Percentiles rank a stretch among this genome's conserved stretches.
phyloP scores from a whole-genome alignment of 2,888 invertebrate species.

The Lymantria monacha region DNA sequence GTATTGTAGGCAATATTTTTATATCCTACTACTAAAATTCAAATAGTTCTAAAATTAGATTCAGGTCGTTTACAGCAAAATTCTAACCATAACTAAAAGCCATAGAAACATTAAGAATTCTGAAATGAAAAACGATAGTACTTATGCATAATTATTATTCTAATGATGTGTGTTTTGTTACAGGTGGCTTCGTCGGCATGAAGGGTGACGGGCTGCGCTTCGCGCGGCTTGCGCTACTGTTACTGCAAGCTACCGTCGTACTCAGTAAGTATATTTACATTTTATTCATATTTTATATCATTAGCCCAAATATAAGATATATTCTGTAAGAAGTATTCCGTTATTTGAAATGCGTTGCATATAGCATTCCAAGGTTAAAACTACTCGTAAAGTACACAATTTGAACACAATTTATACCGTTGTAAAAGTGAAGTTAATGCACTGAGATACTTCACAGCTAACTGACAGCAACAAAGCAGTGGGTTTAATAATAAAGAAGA shows the following conservation, averaged over 20 bases:
- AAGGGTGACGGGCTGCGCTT: slow-evolving; percentile 67
- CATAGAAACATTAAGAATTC: too few species aligned
- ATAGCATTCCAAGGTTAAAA: neutral
- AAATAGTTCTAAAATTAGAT: too few species aligned
- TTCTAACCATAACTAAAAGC: too few species aligned
- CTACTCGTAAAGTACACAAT: neutral
- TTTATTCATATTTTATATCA: neutral
- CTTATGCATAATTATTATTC: neutral
- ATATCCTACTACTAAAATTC: too few species aligned
- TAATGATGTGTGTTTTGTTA: slow-evolving; percentile 15
- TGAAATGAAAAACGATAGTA: too few species aligned
- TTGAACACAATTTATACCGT: too few species aligned
- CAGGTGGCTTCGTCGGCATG: slow-evolving; percentile 64
- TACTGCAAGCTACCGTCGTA: slow-evolving; percentile 65
- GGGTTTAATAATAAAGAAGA: too few species aligned
- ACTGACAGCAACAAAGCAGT: too few species aligned
- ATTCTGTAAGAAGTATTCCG: neutral
- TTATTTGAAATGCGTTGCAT: neutral
- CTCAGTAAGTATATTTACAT: slow-evolving; percentile 54
- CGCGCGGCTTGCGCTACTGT: slow-evolving; percentile 67
- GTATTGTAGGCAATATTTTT: too few species aligned
- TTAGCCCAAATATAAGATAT: neutral
- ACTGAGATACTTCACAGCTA: too few species aligned
- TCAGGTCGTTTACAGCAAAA: too few species aligned
- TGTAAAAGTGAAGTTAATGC: too few species aligned